Evolutionary conservation across 1,140 invertebrate species (phyloP), one percentile per base, ranked within the genome.

Genomic region (Steinernema khuongi): DNA sequence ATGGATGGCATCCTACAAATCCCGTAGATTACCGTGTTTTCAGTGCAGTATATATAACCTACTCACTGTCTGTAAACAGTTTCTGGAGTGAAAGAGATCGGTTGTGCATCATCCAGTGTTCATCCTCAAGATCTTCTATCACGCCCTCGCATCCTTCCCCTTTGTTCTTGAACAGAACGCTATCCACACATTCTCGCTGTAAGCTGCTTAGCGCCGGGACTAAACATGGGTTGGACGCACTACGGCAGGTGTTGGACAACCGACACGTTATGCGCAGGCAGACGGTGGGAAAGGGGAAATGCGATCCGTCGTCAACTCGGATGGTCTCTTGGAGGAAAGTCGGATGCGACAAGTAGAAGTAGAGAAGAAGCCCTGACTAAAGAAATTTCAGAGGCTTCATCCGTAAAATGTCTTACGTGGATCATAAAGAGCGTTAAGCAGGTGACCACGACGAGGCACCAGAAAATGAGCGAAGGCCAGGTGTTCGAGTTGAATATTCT

Each of bases 391-490:
- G 32, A 14, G 32, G 68, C 22, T n/a, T 1, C 30, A 71, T 1
- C 31, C n/a, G 1, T 41, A 1, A 4, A 73, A 73, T n/a, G 7
- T 41, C 50, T 72, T 18, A 75, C 74, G 66, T 75, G 74, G 19
- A 75, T 75, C 74, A 75, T 75, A 33, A 75, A 75, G 17, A 75
- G 36, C 1, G 74, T 75, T 1, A 75, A 30, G 31, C 74, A 75
- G n/a, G 74, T 75, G 36, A 72, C 70, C 0, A 75, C 74, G 18
- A 75, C 74, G 1, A 75, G 44, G 26, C 69, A 73, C 74, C 74
- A 75, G 70, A 75, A 75, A 31, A 75, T 75, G 18, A 70, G 28
- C 0, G 74, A 75, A 4, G 74, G 74, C 74, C 74, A 75, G 2
- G 70, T 75, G 50, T 67, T 68, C 22, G 74, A 75, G 2, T 66